Evolutionary conservation across 1,140 invertebrate species (phyloP), one percentile per base, ranked within the genome.

Genomic region (Zaprionus camerounensis): DNA sequence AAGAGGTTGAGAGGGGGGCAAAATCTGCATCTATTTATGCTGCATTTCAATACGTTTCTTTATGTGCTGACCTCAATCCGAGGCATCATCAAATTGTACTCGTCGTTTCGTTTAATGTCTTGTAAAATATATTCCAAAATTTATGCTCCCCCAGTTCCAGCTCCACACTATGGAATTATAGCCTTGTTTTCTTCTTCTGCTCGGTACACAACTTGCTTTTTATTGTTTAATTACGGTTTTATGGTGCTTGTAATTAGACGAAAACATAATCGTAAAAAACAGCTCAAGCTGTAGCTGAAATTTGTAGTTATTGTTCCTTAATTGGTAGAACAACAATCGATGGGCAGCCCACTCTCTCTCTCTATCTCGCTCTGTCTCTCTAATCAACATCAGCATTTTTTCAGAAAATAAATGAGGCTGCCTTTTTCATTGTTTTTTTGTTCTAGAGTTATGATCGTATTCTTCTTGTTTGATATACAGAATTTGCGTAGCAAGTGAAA

Each of bases 191-290:
- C 26, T 12, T 65, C 75, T 72, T 22, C 17, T 17, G 38, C 11
- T 24, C 20, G 2, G 7, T 17, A 51, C 20, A 12, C 55, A 66
- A 55, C 53, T 65, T 58, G 24, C 38, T 67, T 81, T 80, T 84
- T 72, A 88, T 73, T 81, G 71, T 72, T 86, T 61, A 81, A 87
- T 87, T 84, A 88, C 83, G 74, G 76, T 78, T 76, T 84, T 76
- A 84, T 84, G 28, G 68, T 76, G 81, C 73, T 70, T 53, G 66
- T 87, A 84, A 87, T 88, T 88, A 70, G 81, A 61, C 5, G n/a
- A 75, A 75, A 81, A 68, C 77, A 71, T 78, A 69, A 80, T 71
- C 77, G 61, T 78, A 71, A 80, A 67, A 78, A 74, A 67, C n/a
- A 61, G 38, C 15, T 49, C 11, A 70, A 65, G 58, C 65, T 69